Evolutionary conservation across 2,797 vertebrate genomes (phyloP).

Genomic region (Halcyon badia): DNA sequence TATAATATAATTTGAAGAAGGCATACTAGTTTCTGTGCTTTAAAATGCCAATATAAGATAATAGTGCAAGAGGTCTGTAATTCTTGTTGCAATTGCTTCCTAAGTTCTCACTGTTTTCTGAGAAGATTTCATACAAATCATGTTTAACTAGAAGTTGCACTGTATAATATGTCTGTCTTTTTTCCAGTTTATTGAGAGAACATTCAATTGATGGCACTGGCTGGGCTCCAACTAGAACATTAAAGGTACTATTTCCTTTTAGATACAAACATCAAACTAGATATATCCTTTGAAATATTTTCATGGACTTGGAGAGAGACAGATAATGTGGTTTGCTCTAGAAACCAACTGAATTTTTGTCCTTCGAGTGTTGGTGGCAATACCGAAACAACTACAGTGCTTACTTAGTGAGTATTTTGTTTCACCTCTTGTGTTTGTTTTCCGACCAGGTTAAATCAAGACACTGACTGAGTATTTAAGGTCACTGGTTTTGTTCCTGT

Average conservation of each 20-base stretch:
- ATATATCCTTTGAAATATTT: not conserved
- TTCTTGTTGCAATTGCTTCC: not conserved
- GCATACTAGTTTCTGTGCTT: not conserved
- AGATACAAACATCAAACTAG: not conserved
- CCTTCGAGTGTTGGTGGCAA: not conserved
- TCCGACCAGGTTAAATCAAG: not conserved
- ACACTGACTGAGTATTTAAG: not conserved
- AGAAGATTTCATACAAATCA: not conserved
- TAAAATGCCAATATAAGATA: not conserved
- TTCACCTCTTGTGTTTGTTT: not conserved
- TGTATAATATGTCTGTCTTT: not conserved
- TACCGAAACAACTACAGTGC: not conserved
- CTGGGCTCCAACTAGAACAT: constrained; percentile 97
- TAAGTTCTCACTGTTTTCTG: not conserved
- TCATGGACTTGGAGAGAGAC: not conserved
- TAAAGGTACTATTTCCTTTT: constrained; percentile 88
- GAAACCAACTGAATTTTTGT: not conserved
- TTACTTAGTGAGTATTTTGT: not conserved
- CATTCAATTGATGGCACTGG: constrained; percentile 99
- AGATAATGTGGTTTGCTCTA: not conserved
- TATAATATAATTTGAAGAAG: not conserved
- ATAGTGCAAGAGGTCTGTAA: not conserved
- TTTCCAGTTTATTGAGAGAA: constrained; percentile 93
- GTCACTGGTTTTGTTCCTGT: not conserved
- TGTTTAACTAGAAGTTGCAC: not conserved